These are phyloP conservation scores for Nerophis lumbriciformis DNA, from an alignment of 2,113 vertebrate species.

Conservation along the genomic window DNA sequence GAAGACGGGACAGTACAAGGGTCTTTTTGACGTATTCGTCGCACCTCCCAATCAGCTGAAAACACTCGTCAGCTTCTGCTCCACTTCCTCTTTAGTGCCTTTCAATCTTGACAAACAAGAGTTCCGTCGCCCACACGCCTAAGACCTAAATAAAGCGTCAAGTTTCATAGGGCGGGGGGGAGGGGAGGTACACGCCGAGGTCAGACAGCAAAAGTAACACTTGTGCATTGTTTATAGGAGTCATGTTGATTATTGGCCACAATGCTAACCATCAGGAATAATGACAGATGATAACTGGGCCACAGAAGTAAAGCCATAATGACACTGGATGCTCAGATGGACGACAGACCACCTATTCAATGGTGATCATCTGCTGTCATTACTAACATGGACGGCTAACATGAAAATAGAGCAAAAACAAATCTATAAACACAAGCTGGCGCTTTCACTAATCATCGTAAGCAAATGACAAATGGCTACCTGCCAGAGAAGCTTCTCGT, in stretches of 20 bases:
- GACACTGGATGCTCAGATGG: no score
- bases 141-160: slow-evolving; percentile 16
- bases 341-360: no score
- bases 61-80: slow-evolving; percentile 67
- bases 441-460: slow-evolving; percentile 1
- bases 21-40: slow-evolving; percentile 54
- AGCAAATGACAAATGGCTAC: background rate
- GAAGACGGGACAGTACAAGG: slow-evolving; percentile 6
- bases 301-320: background rate
- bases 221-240: background rate
- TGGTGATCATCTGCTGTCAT: no score
- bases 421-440: slow-evolving; percentile 10
- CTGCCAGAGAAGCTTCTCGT: no score
- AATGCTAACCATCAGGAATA: no score
- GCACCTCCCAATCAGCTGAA: slow-evolving; percentile 48
- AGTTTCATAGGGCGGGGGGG: slow-evolving; percentile 12
- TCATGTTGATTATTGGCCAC: background rate
- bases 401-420: background rate
- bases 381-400: background rate
- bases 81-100: slow-evolving; percentile 62
- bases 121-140: slow-evolving; percentile 14
- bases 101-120: slow-evolving; percentile 54
- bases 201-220: background rate
- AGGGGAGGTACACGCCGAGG: background rate
- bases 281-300: background rate